These are phyloP conservation scores for Jaculus jaculus DNA, from an alignment of 2,113 vertebrate species.

Conservation along the genomic window DNA sequence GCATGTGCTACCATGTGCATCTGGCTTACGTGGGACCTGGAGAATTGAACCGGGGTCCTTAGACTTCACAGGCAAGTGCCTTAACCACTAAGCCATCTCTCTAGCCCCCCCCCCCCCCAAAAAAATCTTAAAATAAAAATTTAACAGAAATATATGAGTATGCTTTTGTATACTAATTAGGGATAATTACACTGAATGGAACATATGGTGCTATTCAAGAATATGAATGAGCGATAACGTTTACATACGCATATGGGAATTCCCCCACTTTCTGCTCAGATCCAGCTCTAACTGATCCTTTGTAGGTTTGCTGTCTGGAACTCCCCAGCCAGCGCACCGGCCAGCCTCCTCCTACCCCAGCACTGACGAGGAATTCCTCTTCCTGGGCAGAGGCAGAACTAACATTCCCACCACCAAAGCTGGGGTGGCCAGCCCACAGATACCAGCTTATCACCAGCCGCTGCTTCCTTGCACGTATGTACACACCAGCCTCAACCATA, in stretches of 20 bases:
- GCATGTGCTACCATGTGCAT: too few relatives aligned
- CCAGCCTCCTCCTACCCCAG: background rate
- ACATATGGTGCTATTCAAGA: background rate
- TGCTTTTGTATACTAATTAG: background rate
- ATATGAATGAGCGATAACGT: background rate
- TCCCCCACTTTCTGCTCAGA: background rate
- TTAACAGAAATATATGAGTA: background rate
- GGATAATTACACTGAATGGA: background rate
- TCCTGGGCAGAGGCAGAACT: background rate
- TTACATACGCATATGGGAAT: background rate
- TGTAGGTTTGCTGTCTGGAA: background rate
- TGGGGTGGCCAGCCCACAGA: background rate
- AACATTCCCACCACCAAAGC: background rate
- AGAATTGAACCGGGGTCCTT: too few relatives aligned
- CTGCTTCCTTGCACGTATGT: background rate
- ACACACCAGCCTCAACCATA: background rate
- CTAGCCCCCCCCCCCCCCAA: too few relatives aligned
- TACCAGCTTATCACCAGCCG: background rate
- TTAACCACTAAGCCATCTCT: too few relatives aligned
- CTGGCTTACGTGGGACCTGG: too few relatives aligned
- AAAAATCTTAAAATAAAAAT: conserved; percentile 1
- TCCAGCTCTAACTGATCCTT: background rate
- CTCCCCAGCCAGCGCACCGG: background rate
- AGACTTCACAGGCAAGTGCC: too few relatives aligned
- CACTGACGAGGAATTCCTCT: background rate